These are phyloP conservation scores for Mesodorylaimus sp. DNA, from an alignment of 2,888 invertebrate genomes.

Conservation along the genomic window DNA sequence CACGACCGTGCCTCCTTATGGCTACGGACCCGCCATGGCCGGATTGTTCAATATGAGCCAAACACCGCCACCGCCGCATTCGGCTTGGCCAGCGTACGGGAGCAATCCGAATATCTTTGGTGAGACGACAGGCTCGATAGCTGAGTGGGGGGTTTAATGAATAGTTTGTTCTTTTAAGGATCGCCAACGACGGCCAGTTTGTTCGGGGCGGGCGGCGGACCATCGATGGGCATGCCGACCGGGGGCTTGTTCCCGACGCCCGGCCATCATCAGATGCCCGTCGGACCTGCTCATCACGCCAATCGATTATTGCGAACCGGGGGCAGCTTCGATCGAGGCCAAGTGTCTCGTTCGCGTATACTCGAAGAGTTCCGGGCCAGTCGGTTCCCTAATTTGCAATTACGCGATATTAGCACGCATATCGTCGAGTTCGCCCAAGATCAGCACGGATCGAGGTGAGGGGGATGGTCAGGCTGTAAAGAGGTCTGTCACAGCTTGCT, in stretches of 20 bases:
- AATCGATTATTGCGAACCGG: neutral
- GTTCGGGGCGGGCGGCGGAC: neutral
- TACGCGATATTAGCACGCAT: slow-evolving; percentile 85
- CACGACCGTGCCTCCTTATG: neutral
- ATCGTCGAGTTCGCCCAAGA: slow-evolving; percentile 98
- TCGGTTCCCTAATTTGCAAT: slow-evolving; percentile 42
- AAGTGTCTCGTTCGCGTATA: slow-evolving; percentile 50
- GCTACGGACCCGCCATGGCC: neutral
- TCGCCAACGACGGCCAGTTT: neutral
- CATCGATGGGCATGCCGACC: slow-evolving; percentile 4
- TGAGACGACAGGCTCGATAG: too few species aligned
- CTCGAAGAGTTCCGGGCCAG: slow-evolving; percentile 68
- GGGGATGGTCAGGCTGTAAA: too few species aligned
- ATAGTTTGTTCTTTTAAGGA: too few species aligned
- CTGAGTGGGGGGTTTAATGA: too few species aligned
- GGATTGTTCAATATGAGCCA: neutral
- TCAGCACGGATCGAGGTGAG: slow-evolving; percentile 81
- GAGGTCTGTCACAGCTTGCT: too few species aligned
- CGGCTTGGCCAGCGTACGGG: too few species aligned
- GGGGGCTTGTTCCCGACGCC: neutral
- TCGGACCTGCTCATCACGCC: neutral
- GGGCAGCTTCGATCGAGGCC: neutral
- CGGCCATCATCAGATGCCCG: neutral
- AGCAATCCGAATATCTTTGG: too few species aligned
- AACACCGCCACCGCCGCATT: slow-evolving; percentile 3